phyloP scores from a whole-genome alignment of 2,113 vertebrate species.

The Chamaea fasciata region DNA sequence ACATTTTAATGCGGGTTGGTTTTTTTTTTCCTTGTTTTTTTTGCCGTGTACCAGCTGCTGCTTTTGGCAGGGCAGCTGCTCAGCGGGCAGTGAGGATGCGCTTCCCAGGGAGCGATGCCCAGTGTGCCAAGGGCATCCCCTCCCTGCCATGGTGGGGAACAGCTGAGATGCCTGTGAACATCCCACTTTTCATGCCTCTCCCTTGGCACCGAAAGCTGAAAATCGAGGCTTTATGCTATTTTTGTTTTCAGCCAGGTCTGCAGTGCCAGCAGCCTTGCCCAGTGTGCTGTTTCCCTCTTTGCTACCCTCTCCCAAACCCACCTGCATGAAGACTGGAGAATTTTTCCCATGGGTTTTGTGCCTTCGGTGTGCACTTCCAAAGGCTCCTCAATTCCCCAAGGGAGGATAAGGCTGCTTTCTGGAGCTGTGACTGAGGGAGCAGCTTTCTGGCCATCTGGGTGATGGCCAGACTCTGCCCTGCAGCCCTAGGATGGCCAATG shows the following conservation, averaged over 20 bases:
- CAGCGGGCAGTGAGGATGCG: background rate
- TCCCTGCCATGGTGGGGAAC: background rate
- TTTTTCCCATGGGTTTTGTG: background rate
- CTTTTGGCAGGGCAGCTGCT: background rate
- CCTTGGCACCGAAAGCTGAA: background rate
- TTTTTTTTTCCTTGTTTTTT: background rate
- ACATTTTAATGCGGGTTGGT: background rate
- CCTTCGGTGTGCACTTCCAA: background rate
- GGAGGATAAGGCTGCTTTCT: background rate
- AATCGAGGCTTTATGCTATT: background rate
- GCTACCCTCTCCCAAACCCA: background rate
- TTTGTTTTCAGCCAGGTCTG: background rate
- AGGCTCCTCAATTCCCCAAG: background rate
- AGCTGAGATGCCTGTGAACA: background rate
- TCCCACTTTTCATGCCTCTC: background rate
- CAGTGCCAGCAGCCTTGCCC: background rate
- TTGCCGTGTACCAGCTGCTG: background rate
- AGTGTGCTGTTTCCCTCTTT: accelerated
- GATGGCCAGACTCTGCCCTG: background rate
- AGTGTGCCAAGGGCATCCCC: background rate
- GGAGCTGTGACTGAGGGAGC: background rate
- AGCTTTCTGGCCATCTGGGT: background rate
- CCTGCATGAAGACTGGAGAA: accelerated
- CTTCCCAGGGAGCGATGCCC: background rate
- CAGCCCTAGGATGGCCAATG: background rate